Evolutionary conservation across 2,888 invertebrate genomes (phyloP), one percentile per base, ranked within the genome.

Genomic region (Smittia aterrima): DNA sequence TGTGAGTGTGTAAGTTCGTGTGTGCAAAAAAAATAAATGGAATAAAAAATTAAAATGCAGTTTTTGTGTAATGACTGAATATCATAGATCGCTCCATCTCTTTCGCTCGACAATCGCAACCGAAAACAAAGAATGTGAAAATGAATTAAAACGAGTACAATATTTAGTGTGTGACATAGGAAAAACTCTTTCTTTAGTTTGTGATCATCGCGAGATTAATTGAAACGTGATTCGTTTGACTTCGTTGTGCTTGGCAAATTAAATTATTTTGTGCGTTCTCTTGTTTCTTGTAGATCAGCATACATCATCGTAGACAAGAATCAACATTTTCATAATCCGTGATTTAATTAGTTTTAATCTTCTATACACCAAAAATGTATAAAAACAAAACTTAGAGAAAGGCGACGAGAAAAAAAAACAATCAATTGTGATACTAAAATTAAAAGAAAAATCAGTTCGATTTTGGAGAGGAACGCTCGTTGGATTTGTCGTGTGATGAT

Each of bases 371-470:
- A 18, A 40, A 66, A 64, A 64, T 24, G 4, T 20, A 54, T 20
- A 20, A 64, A 4, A 67, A 20, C 40, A 25, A 40, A 47, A 40
- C 16, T 18, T 16, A 67, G 22, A 20, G 22, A 67, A 18, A 70
- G 16, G 13, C 25, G 4, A 54, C 32, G 18, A 25, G 22, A 25
- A 40, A 22, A n/a, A 38, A 72, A 58, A 38, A 38, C 25, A 27
- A n/a, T 64, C 32, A 62, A 72, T 62, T 72, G 72, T 72, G 72
- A 72, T 72, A 72, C 54, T 72, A 72, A 58, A 72, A 40, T 62
- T 62, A 54, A 62, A 58, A 53, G 47, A 22, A 41, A 24, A 18
- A n/a, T 66, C 18, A 18, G 32, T 40, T 40, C 38, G 40, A 68
- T 41, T 47, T 47, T 18, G 6, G 41, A 22, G n/a, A 68, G 16